These are phyloP conservation scores for Euzophera pinguis DNA, from an alignment of 2,888 invertebrate genomes.

Conservation along the genomic window DNA sequence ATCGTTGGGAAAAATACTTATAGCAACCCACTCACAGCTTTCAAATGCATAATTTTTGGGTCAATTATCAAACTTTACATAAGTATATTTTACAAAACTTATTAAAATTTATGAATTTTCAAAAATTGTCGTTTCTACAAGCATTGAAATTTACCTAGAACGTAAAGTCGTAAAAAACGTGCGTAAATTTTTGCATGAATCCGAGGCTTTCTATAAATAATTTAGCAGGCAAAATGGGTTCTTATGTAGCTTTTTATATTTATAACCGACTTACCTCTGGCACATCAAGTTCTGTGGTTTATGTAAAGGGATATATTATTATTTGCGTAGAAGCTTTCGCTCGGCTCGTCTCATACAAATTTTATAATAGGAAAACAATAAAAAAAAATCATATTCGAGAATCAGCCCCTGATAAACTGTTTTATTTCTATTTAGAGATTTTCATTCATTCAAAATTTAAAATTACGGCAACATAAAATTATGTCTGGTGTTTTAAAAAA, in stretches of 20 bases:
- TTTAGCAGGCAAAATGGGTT: slow-evolving; percentile 9
- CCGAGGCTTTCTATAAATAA: slow-evolving; percentile 12
- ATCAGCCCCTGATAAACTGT: too few relatives aligned
- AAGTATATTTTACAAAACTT: neutral
- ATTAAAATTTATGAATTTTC: neutral
- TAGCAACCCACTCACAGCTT: too few relatives aligned
- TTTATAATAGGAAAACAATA: too few relatives aligned
- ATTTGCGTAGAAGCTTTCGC: neutral
- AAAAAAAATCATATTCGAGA: too few relatives aligned
- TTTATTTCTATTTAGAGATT: too few relatives aligned
- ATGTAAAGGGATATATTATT: neutral
- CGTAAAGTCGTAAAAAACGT: slow-evolving; percentile 11
- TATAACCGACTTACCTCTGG: neutral
- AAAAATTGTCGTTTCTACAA: slow-evolving; percentile 6
- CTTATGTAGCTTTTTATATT: slow-evolving; percentile 7
- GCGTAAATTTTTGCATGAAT: slow-evolving; percentile 12
- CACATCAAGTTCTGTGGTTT: neutral
- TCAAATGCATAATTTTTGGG: too few relatives aligned
- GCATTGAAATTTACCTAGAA: slow-evolving; percentile 7
- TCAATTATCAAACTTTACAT: too few relatives aligned
- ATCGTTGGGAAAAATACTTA: too few relatives aligned
- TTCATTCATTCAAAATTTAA: too few relatives aligned
- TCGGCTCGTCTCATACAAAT: too few relatives aligned
- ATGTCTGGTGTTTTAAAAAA: too few relatives aligned
- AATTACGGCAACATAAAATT: too few relatives aligned